Base-by-base conservation (phyloP, 2,888 invertebrate genomes). In the Chrysomela aeneicollis region DNA sequence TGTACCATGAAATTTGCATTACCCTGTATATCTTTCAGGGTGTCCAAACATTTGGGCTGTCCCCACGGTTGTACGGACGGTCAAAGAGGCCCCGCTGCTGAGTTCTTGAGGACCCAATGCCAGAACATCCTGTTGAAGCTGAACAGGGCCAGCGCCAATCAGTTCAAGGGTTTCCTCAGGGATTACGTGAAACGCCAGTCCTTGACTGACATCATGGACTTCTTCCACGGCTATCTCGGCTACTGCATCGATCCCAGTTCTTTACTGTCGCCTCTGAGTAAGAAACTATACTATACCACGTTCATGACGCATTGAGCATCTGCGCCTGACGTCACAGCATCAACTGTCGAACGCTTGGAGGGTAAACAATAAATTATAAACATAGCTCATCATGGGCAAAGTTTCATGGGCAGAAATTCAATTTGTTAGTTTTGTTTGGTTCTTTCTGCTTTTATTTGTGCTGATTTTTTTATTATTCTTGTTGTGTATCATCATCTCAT, bases 171-270 rank as follows among this genome's bases (percentile, higher is more conserved):
- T 57, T 92, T 88, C 78, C 81, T 92, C 35, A 82, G 90, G 64
- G 89, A 92, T 69, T 92, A 95, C 85, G 90, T 97, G 0, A 89
- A 89, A 70, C 88, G 88, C 1, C 89, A 92, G 26, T 89, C 93
- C 0, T 85, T 98, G 30, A 85, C 90, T 17, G 95, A 96, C 69
- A 88, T 97, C 8, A 84, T 99, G 61, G 98, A 98, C 77, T 93
- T 98, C 77, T 90, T 98, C 67, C 99, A 99, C 81, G 90, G 98
- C 0, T 94, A 97, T 74, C 89, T 97, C 57, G 97, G 97, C 5
- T 99, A 95, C 82, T 99, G 99, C 83, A 89, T 94, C 37, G 97
- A 98, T 82, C 95, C 96, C 10, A 89, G 91, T 69, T 90, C 92
- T 8, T 84, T 94, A 73, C 85, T 95, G 18, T 95, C 95, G 22